Evolutionary conservation across 2,113 vertebrate genomes (phyloP).

Genomic region (Sander vitreus): DNA sequence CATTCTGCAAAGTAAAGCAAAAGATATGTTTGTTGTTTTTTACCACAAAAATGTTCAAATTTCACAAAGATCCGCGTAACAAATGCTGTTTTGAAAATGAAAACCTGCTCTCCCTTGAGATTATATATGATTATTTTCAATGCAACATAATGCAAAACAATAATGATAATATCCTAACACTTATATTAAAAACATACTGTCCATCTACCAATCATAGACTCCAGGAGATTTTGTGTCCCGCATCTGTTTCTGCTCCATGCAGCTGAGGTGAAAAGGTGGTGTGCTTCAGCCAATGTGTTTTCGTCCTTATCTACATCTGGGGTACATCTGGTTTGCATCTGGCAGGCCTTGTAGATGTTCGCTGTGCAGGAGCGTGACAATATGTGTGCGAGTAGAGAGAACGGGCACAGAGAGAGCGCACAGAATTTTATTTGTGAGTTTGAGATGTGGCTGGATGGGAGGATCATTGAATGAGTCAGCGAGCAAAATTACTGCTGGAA

Average conservation of each 20-base stretch:
- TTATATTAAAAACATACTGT: conserved; percentile 2
- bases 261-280: conserved; percentile 68
- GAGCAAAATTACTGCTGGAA: conserved; percentile 13
- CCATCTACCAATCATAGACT: conserved; percentile 20
- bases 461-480: conserved; percentile 9
- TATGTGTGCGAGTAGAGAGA: conserved; percentile 18
- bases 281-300: conserved; percentile 69
- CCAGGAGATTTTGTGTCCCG: background rate
- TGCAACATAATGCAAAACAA: background rate
- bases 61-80: background rate
- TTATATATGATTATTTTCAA: background rate
- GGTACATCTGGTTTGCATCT: conserved; percentile 78
- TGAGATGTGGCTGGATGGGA: conserved; percentile 26
- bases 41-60: background rate
- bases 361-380: conserved; percentile 51
- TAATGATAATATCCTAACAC: background rate
- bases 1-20: background rate
- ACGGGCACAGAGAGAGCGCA: background rate
- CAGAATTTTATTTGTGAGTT: conserved; percentile 27
- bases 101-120: background rate
- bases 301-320: conserved; percentile 70
- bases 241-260: conserved; percentile 48
- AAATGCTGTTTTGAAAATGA: background rate
- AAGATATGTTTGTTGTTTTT: background rate
- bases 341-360: conserved; percentile 25